These are phyloP conservation scores for Cistogaster globosa DNA, from an alignment of 2,888 invertebrate species.

Conservation along the genomic window DNA sequence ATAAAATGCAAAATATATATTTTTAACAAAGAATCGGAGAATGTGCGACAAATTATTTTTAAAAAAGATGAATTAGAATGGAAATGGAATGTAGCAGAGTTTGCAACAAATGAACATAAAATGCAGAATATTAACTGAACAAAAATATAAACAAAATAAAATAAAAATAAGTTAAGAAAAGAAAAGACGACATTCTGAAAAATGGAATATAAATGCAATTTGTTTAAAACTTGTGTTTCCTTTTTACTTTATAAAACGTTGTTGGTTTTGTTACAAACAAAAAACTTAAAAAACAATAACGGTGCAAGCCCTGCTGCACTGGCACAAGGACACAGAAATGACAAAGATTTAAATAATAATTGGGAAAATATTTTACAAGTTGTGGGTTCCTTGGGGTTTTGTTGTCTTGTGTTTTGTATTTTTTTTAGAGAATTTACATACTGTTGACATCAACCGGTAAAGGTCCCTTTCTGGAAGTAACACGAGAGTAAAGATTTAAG, in stretches of 20 bases:
- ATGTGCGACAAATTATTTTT: constrained; percentile 41
- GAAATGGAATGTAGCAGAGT: constrained; percentile 22
- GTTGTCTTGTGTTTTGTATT: no score
- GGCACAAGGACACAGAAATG: neutral
- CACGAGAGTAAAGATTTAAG: no score
- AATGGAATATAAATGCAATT: constrained; percentile 68
- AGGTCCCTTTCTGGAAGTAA: no score
- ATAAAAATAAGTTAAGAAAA: neutral
- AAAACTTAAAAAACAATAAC: constrained; percentile 13
- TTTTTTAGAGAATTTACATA: no score
- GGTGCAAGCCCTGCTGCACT: neutral
- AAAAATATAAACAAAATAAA: constrained; percentile 3
- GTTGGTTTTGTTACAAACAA: neutral
- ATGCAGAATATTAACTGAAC: constrained; percentile 39
- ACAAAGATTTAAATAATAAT: neutral
- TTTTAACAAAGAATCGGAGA: neutral
- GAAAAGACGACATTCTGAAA: constrained; percentile 39
- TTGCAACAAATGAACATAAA: constrained; percentile 40
- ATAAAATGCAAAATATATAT: no score
- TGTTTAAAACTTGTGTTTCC: constrained; percentile 49
- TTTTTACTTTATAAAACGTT: constrained; percentile 40
- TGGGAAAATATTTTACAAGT: neutral
- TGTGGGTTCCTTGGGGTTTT: no score
- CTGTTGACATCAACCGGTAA: no score
- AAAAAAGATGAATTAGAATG: constrained; percentile 21